Evolutionary conservation across 2,888 invertebrate species (phyloP), one percentile per base, ranked within the genome.

Genomic region (Tridacna gigas): DNA sequence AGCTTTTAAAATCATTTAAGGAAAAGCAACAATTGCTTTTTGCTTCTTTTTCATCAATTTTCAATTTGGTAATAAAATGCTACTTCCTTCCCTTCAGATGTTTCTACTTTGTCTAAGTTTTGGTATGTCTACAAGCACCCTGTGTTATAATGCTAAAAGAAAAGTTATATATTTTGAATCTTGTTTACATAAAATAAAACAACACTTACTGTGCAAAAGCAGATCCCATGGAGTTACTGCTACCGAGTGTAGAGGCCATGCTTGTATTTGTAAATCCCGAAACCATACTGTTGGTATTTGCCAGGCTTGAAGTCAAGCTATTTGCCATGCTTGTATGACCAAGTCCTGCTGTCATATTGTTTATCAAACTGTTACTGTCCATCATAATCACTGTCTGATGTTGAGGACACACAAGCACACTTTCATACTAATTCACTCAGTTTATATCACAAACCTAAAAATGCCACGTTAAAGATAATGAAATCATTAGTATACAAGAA

Each of bases 201-300:
- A 25, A 25, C 9, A 71, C 71, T 71, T 25, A 71, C 71, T 71
- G 71, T 51, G 71, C 82, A 25, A 87, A 77, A 0, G 79, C 77
- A 76, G 84, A 84, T 60, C 77, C 76, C 80, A 80, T 79, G 69
- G 56, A 67, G 74, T 74, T 78, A 25, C 20, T 56, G 61, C 82
- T 61, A 12, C 51, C 60, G 48, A 76, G 48, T 5, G 26, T 51
- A 2, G 61, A 65, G 9, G 78, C 65, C 74, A 82, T 78, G 25
- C 82, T 86, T 60, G 80, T 86, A 65, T 84, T 87, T 22, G 80
- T 51, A 56, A 87, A 80, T n/a, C 79, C 82, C 9, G 87, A 80
- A 28, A 77, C 83, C 86, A 83, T 83, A 67, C 81, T 86, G 83
- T 80, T 87, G 47, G 80, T 83, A 69, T 82, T 86, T 37, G 86